phyloP scores from a whole-genome alignment of 2,888 invertebrate species.

The Taphrorychus bicolor region DNA sequence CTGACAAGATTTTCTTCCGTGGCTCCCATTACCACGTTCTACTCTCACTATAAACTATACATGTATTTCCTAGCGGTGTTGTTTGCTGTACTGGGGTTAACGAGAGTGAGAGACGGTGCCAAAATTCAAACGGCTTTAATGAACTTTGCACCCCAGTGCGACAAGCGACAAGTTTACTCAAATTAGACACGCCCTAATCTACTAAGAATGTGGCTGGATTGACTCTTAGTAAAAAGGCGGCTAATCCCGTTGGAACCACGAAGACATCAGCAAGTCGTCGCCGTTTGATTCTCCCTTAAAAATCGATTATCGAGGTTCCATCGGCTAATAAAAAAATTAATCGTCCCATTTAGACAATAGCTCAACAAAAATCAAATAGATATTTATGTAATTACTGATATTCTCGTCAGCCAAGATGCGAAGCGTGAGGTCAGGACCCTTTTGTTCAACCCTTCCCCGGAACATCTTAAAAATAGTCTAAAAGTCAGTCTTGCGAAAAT shows the following conservation, averaged over 20 bases:
- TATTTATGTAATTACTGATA: slow-evolving; percentile 28
- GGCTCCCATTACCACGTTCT: slow-evolving; percentile 7
- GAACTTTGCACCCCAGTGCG: neutral
- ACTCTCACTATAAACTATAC: slow-evolving; percentile 33
- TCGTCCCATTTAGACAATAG: slow-evolving; percentile 1
- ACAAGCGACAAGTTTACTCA: neutral
- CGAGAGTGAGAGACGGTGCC: too few relatives aligned
- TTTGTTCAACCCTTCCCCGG: slow-evolving; percentile 16
- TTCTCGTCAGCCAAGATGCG: slow-evolving; percentile 35
- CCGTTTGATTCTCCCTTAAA: slow-evolving; percentile 18
- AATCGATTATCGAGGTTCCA: neutral
- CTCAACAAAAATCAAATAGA: slow-evolving; percentile 14
- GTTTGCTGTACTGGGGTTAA: neutral
- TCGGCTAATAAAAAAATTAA: slow-evolving; percentile 1
- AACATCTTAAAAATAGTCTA: slow-evolving; percentile 18
- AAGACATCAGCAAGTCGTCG: slow-evolving; percentile 23
- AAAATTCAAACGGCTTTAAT: neutral
- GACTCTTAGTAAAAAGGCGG: slow-evolving; percentile 72
- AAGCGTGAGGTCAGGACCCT: slow-evolving; percentile 35
- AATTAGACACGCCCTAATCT: slow-evolving; percentile 60
- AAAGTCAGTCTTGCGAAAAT: slow-evolving; percentile 38
- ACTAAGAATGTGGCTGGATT: slow-evolving; percentile 79
- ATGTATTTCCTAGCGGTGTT: slow-evolving; percentile 15
- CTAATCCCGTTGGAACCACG: slow-evolving; percentile 47
- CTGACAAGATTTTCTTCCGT: slow-evolving; percentile 21